Evolutionary conservation across 2,888 invertebrate genomes (phyloP), one percentile per base, ranked within the genome.

Genomic region (Sialis fuliginosa): DNA sequence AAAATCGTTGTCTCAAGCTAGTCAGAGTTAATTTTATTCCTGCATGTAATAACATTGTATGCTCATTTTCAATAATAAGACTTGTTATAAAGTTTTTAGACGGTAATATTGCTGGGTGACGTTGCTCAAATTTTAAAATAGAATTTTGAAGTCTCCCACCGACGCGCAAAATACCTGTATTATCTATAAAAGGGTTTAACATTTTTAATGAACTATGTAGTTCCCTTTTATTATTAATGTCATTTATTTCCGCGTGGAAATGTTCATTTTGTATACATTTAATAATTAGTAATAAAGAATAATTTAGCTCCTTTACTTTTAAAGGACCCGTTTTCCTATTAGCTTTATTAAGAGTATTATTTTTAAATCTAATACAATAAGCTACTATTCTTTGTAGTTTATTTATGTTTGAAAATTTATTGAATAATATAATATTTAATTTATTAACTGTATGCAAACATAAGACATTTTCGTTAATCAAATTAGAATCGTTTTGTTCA

Each of bases 181-280:
- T 9, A 31, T 50, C 49, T 1, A 51, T 6, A 48, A 50, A 51
- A 1, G 51, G 51, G 35, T 42, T 37, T 13, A 50, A 44, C n/a
- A 35, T 22, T 33, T 5, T 10, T 39, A 39, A 39, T 12, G 10
- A 4, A 39, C 13, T 7, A 10, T 39, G 2, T 9, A 39, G 2
- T 10, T 10, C 12, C 12, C 4, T 7, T 9, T 39, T 39, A 12
- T 39, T 39, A 12, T 39, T 39, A 4, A 39, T 12, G 4, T 39
- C 5, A n/a, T 9, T 40, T 2, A 39, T 39, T 39, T 12, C 40
- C 4, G n/a, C 13, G 4, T 10, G 7, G 13, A 39, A 39, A 12
- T 39, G 10, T 4, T 39, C 7, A 4, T 12, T 12, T 39, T 39
- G 40, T 7, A 39, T 13, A 12, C 4, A 4, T 10, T 39, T 39